A percentile compares a stretch with the other conserved stretches of the same genome.
phyloP scores from a whole-genome alignment of 2,113 vertebrate species.

The Jaculus jaculus region DNA sequence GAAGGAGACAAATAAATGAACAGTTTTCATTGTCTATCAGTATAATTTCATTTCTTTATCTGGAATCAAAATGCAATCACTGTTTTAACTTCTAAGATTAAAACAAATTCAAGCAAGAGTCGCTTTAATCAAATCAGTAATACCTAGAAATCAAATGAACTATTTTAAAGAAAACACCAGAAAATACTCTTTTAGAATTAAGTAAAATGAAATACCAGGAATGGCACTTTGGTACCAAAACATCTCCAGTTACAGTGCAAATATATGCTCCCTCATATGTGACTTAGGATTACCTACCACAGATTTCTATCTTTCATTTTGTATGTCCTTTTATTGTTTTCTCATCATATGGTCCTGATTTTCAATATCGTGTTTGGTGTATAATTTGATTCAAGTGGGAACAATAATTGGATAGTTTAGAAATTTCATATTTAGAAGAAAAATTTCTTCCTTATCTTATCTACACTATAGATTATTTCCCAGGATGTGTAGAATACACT shows the following conservation, averaged over 20 bases:
- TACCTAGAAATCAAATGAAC: constrained; percentile 46
- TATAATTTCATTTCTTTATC: constrained; percentile 24
- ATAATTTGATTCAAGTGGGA: constrained; percentile 26
- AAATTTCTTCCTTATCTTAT: constrained; percentile 50
- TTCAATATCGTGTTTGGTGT: background rate
- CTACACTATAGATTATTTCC: constrained; percentile 14
- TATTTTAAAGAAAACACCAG: constrained; percentile 61
- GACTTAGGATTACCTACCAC: background rate
- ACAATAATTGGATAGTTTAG: background rate
- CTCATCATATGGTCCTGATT: background rate
- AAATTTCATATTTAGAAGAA: constrained; percentile 25
- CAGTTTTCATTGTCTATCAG: background rate
- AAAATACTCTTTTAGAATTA: constrained; percentile 30
- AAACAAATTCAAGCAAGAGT: constrained; percentile 64
- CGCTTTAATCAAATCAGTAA: constrained; percentile 61
- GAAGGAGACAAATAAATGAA: constrained; percentile 3
- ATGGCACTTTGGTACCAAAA: constrained; percentile 26
- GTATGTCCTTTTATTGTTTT: background rate
- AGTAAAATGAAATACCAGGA: constrained; percentile 50
- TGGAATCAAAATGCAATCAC: constrained; percentile 17
- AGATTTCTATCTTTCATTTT: constrained; percentile 30
- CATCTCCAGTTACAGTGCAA: constrained; percentile 43
- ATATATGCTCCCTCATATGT: constrained; percentile 29
- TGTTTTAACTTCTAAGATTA: constrained; percentile 60
- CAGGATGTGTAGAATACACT: background rate